Evolutionary conservation across 2,888 invertebrate genomes (phyloP), one percentile per base, ranked within the genome.

Genomic region (Tenthredo mesomela): DNA sequence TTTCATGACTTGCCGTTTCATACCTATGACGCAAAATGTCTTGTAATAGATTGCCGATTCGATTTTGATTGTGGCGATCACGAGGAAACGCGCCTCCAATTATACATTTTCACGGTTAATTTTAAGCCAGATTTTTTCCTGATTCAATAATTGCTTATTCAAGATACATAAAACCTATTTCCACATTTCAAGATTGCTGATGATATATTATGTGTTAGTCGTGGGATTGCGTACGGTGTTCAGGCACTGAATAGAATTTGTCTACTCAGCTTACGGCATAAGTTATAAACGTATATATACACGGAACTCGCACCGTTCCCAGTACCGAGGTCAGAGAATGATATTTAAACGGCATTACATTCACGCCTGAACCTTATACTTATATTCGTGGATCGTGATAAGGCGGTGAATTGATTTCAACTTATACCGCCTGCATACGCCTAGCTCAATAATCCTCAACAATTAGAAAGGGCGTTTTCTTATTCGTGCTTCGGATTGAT

Each of bases 291-390:
- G 6, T 54, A n/a, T 54, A n/a, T 6, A 54, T 25, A 80, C 80
- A 80, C 80, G 80, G 80, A 80, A 80, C 80, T 80, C 6, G 40
- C n/a, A 47, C 40, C 58, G 18, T 33, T 18, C 54, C 21, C 12
- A 47, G 18, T 47, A 18, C 37, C 82, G 82, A 82, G 82, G 82
- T 70, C 82, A 67, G 5, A 0, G 67, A 70, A 67, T 82, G 82
- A 67, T 82, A 82, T 82, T 82, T 82, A 82, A 82, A 82, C 82
- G 82, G 82, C 82, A 82, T 82, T 82, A 82, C 82, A 82, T 43
- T 82, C 82, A 82, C 82, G 70, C 65, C 82, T 33, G 77, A 77
- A 43, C 71, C 71, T 43, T 73, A 73, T 40, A n/a, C 43, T n/a
- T 73, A 43, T 25, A 50, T 78, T 61, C 58, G 40, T 80, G 61